Evolutionary conservation across 2,888 invertebrate genomes (phyloP).

Genomic region (Axea sp.): DNA sequence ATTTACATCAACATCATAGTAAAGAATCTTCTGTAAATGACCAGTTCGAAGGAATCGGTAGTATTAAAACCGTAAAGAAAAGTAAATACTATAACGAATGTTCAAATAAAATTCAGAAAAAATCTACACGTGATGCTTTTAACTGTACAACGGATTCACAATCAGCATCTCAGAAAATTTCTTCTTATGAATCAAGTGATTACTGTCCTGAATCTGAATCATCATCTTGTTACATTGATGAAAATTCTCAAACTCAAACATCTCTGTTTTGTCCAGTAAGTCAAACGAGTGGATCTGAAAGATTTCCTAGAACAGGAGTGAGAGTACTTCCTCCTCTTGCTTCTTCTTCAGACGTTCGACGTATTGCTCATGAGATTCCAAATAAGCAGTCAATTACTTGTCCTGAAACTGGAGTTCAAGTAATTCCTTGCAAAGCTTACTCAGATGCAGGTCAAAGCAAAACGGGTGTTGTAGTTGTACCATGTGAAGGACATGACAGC

Average conservation of each 20-base stretch:
- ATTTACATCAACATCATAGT: constrained; percentile 69
- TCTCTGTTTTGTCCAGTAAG: constrained; percentile 70
- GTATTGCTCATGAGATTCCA: constrained; percentile 68
- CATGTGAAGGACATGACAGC: constrained; percentile 68
- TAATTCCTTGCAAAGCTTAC: constrained; percentile 73
- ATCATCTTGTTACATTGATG: constrained; percentile 69
- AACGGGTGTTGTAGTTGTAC: constrained; percentile 75
- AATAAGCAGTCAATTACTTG: constrained; percentile 64
- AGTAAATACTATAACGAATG: constrained; percentile 68
- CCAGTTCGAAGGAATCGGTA: constrained; percentile 66
- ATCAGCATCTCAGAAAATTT: constrained; percentile 49
- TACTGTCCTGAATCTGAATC: constrained; percentile 30
- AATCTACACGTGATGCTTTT: constrained; percentile 31
- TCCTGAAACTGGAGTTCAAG: constrained; percentile 73
- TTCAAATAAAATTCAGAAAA: constrained; percentile 67
- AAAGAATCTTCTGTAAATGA: constrained; percentile 65
- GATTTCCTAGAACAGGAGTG: constrained; percentile 71
- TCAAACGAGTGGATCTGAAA: constrained; percentile 66
- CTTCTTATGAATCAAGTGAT: constrained; percentile 27
- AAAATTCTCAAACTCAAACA: constrained; percentile 65
- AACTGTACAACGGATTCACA: constrained; percentile 22
- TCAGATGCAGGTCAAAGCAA: constrained; percentile 69
- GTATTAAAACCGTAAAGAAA: constrained; percentile 61
- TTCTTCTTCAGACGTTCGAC: constrained; percentile 67
- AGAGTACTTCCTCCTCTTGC: constrained; percentile 69